A percentile compares a stretch with the other conserved stretches of the same genome.
phyloP scores from a whole-genome alignment of 2,797 vertebrate genomes.

The Typhlichthys eigenmanni region DNA sequence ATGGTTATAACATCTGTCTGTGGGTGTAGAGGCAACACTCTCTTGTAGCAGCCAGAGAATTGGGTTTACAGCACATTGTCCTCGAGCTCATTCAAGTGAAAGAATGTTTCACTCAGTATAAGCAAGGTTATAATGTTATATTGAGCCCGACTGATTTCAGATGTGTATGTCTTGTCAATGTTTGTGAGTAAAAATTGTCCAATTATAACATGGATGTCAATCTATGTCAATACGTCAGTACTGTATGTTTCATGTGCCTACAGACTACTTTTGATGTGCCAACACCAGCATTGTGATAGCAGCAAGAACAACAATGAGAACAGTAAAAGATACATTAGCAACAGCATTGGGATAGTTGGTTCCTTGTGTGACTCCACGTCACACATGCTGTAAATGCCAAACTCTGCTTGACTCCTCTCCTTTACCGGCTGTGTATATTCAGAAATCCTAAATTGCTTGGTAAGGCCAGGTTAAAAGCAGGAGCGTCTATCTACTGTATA shows the following conservation, averaged over 20 bases:
- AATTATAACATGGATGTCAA: too few relatives aligned
- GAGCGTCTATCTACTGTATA: constrained; percentile 27
- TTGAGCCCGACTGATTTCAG: too few relatives aligned
- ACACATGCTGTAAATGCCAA: constrained; percentile 21
- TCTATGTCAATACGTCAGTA: too few relatives aligned
- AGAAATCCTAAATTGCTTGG: constrained; percentile 38
- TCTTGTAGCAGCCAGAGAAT: constrained; percentile 28
- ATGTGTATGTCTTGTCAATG: too few relatives aligned
- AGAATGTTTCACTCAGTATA: not conserved
- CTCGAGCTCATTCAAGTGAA: constrained; percentile 6
- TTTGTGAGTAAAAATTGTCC: too few relatives aligned
- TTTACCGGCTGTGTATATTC: constrained; percentile 31
- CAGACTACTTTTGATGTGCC: too few relatives aligned
- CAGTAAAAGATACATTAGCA: constrained; percentile 13
- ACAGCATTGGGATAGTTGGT: constrained; percentile 14
- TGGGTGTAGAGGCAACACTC: constrained; percentile 34
- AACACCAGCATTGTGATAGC: too few relatives aligned
- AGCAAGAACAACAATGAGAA: not conserved
- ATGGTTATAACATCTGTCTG: constrained; percentile 39
- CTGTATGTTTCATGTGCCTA: too few relatives aligned
- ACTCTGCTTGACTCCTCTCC: constrained; percentile 40
- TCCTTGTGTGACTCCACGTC: constrained; percentile 28
- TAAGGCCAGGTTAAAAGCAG: constrained; percentile 19
- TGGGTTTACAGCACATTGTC: constrained; percentile 12
- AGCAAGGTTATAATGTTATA: too few relatives aligned